Conservation (phyloP, 2,888 invertebrate species). For the Cecidostiba fungosa region DNA sequence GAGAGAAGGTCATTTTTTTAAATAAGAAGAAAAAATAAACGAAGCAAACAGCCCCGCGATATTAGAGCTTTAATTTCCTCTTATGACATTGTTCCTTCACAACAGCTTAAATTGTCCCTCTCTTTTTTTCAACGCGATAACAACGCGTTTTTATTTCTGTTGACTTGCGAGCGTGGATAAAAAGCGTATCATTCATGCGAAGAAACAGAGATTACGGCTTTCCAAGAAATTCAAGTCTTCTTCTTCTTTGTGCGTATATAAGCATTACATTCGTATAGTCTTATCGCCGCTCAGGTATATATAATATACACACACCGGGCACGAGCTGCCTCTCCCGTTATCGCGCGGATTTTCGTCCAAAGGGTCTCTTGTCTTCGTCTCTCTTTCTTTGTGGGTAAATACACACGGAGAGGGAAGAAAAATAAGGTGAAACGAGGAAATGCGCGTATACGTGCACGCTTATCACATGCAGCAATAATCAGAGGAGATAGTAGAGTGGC, state of each 20-base stretch:
- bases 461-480: conserved; percentile 12
- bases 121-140: background rate
- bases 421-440: conserved; percentile 23
- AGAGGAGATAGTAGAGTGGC: background rate
- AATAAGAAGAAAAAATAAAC: background rate
- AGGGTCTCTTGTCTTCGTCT: conserved; percentile 20
- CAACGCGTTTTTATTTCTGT: conserved; percentile 43
- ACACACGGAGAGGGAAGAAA: conserved; percentile 21
- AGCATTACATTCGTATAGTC: background rate
- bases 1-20: conserved; percentile 59
- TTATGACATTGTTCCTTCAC: background rate
- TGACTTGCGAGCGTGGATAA: conserved; percentile 44
- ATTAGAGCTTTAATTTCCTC: too few relatives aligned
- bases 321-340: conserved; percentile 19
- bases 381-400: background rate
- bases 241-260: background rate
- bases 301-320: too few relatives aligned
- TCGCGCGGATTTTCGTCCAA: conserved; percentile 55
- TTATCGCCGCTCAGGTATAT: conserved; percentile 49
- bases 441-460: background rate
- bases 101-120: conserved; percentile 30
- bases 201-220: conserved; percentile 52
- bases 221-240: conserved; percentile 37
- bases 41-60: too few relatives aligned
- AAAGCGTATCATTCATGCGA: conserved; percentile 53